phyloP scores from a whole-genome alignment of 2,113 vertebrate species.

The Pica pica region DNA sequence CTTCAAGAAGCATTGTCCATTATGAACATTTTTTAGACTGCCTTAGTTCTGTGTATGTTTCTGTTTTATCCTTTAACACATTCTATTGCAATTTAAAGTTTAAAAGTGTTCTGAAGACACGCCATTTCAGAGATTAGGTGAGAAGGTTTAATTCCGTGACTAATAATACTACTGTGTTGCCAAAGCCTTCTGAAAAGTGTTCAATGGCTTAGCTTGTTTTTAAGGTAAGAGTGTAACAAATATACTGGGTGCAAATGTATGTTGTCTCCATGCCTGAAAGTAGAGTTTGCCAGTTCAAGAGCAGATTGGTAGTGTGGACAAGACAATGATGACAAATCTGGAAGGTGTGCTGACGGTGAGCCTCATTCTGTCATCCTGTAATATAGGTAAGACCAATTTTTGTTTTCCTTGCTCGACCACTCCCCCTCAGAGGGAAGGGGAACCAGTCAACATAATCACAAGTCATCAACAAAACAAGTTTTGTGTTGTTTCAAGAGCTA shows the following conservation, averaged over 20 bases:
- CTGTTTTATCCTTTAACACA: neutral
- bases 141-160: neutral
- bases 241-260: neutral
- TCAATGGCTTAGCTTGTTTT: neutral
- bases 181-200: neutral
- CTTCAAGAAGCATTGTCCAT: neutral
- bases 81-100: neutral
- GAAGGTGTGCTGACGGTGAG: accelerated
- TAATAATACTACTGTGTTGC: neutral
- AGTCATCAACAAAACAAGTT: neutral
- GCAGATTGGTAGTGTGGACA: neutral
- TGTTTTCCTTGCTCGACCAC: neutral
- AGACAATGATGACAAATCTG: neutral
- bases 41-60: neutral
- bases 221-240: neutral
- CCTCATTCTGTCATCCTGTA: neutral
- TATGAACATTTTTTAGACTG: neutral
- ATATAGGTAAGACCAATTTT: neutral
- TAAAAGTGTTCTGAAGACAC: neutral
- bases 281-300: neutral
- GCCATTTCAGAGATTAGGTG: neutral
- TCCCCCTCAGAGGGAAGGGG: accelerated
- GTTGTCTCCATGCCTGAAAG: neutral
- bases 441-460: neutral
- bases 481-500: neutral